Evolutionary conservation across 2,888 invertebrate species (phyloP).

Genomic region (Chloroclysta siterata): DNA sequence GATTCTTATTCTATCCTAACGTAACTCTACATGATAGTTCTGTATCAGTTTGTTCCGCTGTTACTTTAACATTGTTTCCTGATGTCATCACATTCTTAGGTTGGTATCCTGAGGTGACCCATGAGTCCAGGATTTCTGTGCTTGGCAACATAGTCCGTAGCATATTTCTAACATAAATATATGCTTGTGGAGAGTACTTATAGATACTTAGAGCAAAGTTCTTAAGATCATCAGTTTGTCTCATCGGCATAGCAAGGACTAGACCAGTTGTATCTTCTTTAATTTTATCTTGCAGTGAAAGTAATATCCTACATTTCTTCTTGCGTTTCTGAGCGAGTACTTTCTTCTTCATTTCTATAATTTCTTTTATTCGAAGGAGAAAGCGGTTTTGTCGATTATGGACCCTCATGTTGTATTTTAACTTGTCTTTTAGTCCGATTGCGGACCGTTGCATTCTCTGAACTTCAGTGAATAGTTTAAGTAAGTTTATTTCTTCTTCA

Average conservation of each 20-base stretch:
- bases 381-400: slow-evolving; percentile 70
- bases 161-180: slow-evolving; percentile 76
- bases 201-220: slow-evolving; percentile 77
- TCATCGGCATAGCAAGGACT: slow-evolving; percentile 76
- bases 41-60: slow-evolving; percentile 72
- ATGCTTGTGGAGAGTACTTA: slow-evolving; percentile 79
- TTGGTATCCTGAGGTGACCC: slow-evolving; percentile 69
- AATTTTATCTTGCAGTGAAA: slow-evolving; percentile 76
- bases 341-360: slow-evolving; percentile 70
- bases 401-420: slow-evolving; percentile 68
- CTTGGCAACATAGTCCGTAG: slow-evolving; percentile 75
- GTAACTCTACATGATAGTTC: slow-evolving; percentile 73
- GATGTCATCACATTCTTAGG: slow-evolving; percentile 66
- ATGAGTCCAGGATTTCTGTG: slow-evolving; percentile 73
- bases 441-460: slow-evolving; percentile 74
- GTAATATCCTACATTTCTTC: slow-evolving; percentile 73
- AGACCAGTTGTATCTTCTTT: slow-evolving; percentile 74
- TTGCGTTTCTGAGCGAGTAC: slow-evolving; percentile 70
- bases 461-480: slow-evolving; percentile 74
- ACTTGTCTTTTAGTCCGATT: slow-evolving; percentile 64
- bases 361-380: slow-evolving; percentile 63
- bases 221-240: slow-evolving; percentile 77
- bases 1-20: slow-evolving; percentile 59
- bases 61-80: slow-evolving; percentile 68
- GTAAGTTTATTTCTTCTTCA: slow-evolving; percentile 51